Conservation (phyloP, 2,113 vertebrate species). For the Panthera tigris region DNA sequence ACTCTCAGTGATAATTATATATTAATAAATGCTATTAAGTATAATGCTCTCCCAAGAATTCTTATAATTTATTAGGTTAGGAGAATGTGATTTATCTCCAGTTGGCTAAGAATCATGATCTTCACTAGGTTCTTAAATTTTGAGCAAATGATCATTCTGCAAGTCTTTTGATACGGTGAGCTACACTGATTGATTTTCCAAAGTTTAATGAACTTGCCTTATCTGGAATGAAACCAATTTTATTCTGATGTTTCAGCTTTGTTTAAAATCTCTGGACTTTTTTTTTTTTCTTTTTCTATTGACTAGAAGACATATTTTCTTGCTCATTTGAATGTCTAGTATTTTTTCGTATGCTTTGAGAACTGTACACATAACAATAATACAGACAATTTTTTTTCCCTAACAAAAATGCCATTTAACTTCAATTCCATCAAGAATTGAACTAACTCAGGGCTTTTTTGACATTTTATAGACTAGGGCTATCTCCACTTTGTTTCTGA, state of each 20-base stretch:
- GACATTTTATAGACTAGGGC: background rate
- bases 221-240: background rate
- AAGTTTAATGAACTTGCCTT: background rate
- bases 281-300: background rate
- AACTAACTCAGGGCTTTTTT: background rate
- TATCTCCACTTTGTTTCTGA: background rate
- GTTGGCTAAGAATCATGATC: background rate
- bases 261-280: background rate
- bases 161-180: background rate
- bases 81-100: background rate
- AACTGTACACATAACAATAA: background rate
- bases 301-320: background rate
- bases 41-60: background rate
- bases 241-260: background rate
- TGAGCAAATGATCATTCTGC: background rate
- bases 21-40: background rate
- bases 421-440: background rate
- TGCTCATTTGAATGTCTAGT: background rate
- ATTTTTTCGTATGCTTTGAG: background rate
- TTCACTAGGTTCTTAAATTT: background rate
- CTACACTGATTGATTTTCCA: background rate
- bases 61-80: background rate
- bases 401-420: background rate
- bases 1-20: background rate
- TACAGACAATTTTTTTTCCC: background rate